Conservation (phyloP, 2,113 vertebrate species). For the Ctenomys sociabilis region DNA sequence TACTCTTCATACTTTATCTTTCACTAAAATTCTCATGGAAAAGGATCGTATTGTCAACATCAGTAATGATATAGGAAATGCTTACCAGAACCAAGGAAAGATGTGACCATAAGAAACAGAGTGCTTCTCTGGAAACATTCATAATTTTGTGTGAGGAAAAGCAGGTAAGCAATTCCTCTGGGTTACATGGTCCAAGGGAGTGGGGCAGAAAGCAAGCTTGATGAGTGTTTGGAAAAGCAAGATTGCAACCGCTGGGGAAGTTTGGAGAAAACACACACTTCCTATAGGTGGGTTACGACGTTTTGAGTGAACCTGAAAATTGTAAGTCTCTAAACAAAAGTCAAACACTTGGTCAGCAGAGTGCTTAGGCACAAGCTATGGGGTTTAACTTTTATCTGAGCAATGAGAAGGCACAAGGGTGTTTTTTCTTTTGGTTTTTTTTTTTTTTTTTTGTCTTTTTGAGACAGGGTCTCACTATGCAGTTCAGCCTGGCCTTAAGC, state of each 20-base stretch:
- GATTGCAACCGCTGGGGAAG: background rate
- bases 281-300: background rate
- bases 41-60: constrained; percentile 37
- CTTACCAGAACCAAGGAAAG: constrained; percentile 23
- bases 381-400: background rate
- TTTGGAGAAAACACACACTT: background rate
- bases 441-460: too few species aligned
- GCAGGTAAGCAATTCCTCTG: background rate
- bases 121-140: background rate
- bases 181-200: background rate
- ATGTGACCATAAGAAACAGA: background rate
- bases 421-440: too few species aligned
- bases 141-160: background rate
- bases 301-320: background rate
- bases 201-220: background rate
- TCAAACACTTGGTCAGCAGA: background rate
- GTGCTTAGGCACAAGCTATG: background rate
- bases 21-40: constrained; percentile 14
- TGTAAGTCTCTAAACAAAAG: background rate
- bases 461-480: too few species aligned
- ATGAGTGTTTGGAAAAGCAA: background rate
- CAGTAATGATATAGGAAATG: background rate
- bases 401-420: background rate
- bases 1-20: constrained; percentile 26
- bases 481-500: too few species aligned